These are phyloP conservation scores for Campodea augens DNA, from an alignment of 1,140 invertebrate species.

Conservation along the genomic window DNA sequence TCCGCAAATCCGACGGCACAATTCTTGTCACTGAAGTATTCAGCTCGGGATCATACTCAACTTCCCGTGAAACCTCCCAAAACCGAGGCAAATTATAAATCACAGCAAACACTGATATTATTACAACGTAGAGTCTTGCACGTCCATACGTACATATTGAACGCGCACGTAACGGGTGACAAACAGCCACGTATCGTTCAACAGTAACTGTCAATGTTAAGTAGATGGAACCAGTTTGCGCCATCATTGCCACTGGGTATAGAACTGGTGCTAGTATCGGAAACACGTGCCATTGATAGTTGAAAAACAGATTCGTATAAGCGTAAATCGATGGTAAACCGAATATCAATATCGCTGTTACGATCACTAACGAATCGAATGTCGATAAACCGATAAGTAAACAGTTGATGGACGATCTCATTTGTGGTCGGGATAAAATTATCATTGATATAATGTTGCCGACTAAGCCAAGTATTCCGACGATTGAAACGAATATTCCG, in stretches of 20 bases:
- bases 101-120: constrained; percentile 61
- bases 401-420: constrained; percentile 87
- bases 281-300: constrained; percentile 52
- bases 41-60: constrained; percentile 21
- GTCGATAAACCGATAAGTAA: constrained; percentile 73
- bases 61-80: constrained; percentile 22
- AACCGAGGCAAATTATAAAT: constrained; percentile 70
- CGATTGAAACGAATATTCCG: constrained; percentile 59
- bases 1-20: constrained; percentile 42
- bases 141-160: constrained; percentile 78
- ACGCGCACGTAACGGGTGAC: constrained; percentile 71
- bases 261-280: constrained; percentile 60
- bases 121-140: constrained; percentile 61
- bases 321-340: constrained; percentile 63
- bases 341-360: constrained; percentile 70
- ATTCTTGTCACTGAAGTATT: constrained; percentile 50
- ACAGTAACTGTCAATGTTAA: constrained; percentile 86
- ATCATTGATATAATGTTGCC: constrained; percentile 80
- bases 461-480: constrained; percentile 65
- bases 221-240: constrained; percentile 86
- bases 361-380: constrained; percentile 73
- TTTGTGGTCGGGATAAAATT: constrained; percentile 73
- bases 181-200: constrained; percentile 90
- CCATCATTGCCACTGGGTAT: constrained; percentile 69
- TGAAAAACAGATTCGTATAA: constrained; percentile 49